Base-by-base conservation (phyloP, 2,888 invertebrate genomes). In the Pemphredon lugubris region DNA sequence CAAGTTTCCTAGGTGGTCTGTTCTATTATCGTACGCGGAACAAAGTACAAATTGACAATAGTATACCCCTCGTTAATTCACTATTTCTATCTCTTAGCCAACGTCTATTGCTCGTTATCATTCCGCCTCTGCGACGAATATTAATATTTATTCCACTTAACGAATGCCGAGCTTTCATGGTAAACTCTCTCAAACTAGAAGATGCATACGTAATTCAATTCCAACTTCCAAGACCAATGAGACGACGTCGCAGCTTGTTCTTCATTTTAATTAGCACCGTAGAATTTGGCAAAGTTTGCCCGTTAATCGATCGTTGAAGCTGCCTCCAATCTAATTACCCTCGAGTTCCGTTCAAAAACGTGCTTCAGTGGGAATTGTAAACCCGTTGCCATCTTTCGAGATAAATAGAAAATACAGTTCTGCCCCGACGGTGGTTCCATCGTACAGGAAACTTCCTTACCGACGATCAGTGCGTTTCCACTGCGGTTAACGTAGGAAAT, bases 241-340 rank as follows among this genome's bases (percentile, higher is more conserved):
- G 11, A 30, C 14, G 16, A 6, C 14, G 26, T 23, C 9, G 42
- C 9, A 11, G 44, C 58, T 44, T 54, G 73, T 26, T 69, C 65
- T 60, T 50, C 54, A 67, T 61, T 69, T 80, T 75, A 77, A 79
- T 77, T 73, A 73, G 64, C 54, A 39, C 11, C 20, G 18, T 21
- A 48, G 53, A 59, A 73, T 77, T 72, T 57, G 32, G n/a, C 26
- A 37, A 78, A 84, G 71, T 81, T 80, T 71, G 50, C 72, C 67
- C 70, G 66, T 82, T 77, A 82, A 73, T 73, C 72, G 77, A 82
- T 81, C 65, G 77, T 66, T 54, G 58, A 63, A 75, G 61, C 77
- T 77, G 74, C 66, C 23, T 37, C 32, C 37, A 72, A 76, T 74
- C 73, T 75, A 54, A 60, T 77, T 61, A 70, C 58, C n/a, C 26